These are phyloP conservation scores for Kryptolebias marmoratus DNA, from an alignment of 2,113 vertebrate species.

Conservation along the genomic window DNA sequence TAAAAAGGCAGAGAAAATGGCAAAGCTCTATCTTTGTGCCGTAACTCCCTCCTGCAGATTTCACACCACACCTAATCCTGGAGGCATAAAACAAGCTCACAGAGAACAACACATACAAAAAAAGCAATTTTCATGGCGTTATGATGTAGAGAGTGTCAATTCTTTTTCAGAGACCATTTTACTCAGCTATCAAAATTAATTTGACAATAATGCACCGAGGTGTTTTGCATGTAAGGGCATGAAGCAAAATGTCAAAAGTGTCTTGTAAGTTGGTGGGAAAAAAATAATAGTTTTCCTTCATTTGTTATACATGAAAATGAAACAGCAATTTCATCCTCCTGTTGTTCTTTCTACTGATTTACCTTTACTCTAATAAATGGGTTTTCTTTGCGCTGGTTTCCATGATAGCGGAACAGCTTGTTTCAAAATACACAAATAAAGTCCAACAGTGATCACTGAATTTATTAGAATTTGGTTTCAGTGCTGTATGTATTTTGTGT, in stretches of 20 bases:
- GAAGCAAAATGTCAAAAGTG: slow-evolving; percentile 53
- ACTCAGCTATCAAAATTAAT: slow-evolving; percentile 49
- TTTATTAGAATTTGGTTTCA: slow-evolving; percentile 25
- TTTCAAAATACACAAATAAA: slow-evolving; percentile 18
- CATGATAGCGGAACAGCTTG: slow-evolving; percentile 14
- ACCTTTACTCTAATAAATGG: slow-evolving; percentile 36
- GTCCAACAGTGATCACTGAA: slow-evolving; percentile 28
- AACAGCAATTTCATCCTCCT: slow-evolving; percentile 35
- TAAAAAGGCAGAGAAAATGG: slow-evolving; percentile 19
- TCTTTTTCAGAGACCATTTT: slow-evolving; percentile 32
- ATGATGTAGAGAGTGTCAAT: slow-evolving; percentile 36
- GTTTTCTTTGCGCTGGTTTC: slow-evolving; percentile 23
- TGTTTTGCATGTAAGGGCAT: slow-evolving; percentile 53
- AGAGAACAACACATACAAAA: slow-evolving; percentile 20
- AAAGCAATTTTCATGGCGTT: slow-evolving; percentile 48
- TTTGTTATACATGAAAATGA: slow-evolving; percentile 46
- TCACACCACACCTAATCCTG: slow-evolving; percentile 23
- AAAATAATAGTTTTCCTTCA: slow-evolving; percentile 53
- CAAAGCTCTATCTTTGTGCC: slow-evolving; percentile 19
- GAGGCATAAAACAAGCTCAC: slow-evolving; percentile 31
- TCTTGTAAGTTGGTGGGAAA: slow-evolving; percentile 49
- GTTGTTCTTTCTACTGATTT: slow-evolving; percentile 42
- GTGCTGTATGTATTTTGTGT: slow-evolving; percentile 2
- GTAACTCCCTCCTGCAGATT: slow-evolving; percentile 36
- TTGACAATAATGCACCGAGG: slow-evolving; percentile 52